A percentile compares a stretch with the other conserved stretches of the same genome.
phyloP scores from a whole-genome alignment of 2,888 invertebrate genomes.

The Ophion obscuratus region DNA sequence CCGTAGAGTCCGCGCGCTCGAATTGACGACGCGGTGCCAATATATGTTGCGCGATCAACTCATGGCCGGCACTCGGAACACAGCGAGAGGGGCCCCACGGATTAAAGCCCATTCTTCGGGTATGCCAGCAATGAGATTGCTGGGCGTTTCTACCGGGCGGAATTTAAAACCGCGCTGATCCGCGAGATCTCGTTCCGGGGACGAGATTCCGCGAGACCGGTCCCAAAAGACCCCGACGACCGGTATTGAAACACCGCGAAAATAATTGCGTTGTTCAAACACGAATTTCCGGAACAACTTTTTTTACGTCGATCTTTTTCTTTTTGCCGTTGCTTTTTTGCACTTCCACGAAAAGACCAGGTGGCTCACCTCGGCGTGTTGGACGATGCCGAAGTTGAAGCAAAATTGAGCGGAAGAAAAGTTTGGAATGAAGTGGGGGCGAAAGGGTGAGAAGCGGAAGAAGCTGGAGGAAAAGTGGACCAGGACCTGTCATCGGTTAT shows the following conservation, averaged over 20 bases:
- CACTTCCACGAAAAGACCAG: neutral
- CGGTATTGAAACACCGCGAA: conserved; percentile 5
- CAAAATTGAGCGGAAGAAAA: too few relatives aligned
- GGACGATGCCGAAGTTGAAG: too few relatives aligned
- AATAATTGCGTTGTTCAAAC: conserved; percentile 33
- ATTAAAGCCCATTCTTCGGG: conserved; percentile 15
- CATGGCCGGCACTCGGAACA: neutral
- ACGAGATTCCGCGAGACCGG: conserved; percentile 64
- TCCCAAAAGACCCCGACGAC: conserved; percentile 30
- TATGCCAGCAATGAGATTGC: conserved; percentile 20
- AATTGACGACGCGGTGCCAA: conserved; percentile 27
- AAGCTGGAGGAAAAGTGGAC: too few relatives aligned
- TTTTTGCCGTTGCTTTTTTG: neutral
- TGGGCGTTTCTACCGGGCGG: conserved; percentile 60
- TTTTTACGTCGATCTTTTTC: neutral
- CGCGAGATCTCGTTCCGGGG: conserved; percentile 61
- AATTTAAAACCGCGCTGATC: conserved; percentile 50
- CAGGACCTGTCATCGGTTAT: too few relatives aligned
- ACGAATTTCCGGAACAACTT: conserved; percentile 15
- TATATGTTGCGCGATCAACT: conserved; percentile 9
- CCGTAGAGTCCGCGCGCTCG: conserved; percentile 1
- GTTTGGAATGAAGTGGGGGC: too few relatives aligned
- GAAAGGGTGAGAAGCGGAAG: too few relatives aligned
- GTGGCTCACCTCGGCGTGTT: too few relatives aligned
- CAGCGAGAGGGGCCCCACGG: neutral